phyloP scores from a whole-genome alignment of 2,113 vertebrate genomes.

The Notarius quadriscutis region DNA sequence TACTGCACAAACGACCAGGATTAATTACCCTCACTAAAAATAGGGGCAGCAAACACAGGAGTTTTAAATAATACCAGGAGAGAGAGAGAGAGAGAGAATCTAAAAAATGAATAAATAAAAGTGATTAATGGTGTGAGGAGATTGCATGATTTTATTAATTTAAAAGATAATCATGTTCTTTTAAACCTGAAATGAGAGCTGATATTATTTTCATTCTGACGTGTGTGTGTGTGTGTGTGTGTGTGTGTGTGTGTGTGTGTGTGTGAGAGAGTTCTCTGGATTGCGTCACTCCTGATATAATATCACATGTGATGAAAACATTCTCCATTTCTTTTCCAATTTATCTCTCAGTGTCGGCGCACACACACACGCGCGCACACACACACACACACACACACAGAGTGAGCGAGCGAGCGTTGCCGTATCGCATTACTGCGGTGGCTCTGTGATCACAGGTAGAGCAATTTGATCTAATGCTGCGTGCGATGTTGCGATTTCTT shows the following conservation, averaged over 20 bases:
- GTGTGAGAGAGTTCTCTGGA: conserved; percentile 32
- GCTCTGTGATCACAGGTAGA: conserved; percentile 46
- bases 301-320: conserved; percentile 22
- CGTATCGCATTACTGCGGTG: conserved; percentile 38
- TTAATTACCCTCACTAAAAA: conserved; percentile 59
- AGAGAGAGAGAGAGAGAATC: conserved; percentile 15
- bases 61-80: conserved; percentile 32
- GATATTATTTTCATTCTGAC: conserved; percentile 11
- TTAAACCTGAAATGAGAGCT: conserved; percentile 24
- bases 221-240: conserved; percentile 19
- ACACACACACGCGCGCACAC: conserved; percentile 4
- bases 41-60: conserved; percentile 48
- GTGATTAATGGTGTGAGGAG: conserved; percentile 18
- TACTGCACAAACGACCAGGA: conserved; percentile 49
- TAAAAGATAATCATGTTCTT: conserved; percentile 29
- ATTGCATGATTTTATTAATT: conserved; percentile 27
- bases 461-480: conserved; percentile 38
- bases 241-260: conserved; percentile 13
- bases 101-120: conserved; percentile 38
- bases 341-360: conserved; percentile 8
- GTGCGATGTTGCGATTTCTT: conserved; percentile 41
- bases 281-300: conserved; percentile 18
- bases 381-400: conserved; percentile 32
- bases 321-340: conserved; percentile 33
- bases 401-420: background rate